Conservation (phyloP, 2,113 vertebrate species). For the Sander lucioperca region DNA sequence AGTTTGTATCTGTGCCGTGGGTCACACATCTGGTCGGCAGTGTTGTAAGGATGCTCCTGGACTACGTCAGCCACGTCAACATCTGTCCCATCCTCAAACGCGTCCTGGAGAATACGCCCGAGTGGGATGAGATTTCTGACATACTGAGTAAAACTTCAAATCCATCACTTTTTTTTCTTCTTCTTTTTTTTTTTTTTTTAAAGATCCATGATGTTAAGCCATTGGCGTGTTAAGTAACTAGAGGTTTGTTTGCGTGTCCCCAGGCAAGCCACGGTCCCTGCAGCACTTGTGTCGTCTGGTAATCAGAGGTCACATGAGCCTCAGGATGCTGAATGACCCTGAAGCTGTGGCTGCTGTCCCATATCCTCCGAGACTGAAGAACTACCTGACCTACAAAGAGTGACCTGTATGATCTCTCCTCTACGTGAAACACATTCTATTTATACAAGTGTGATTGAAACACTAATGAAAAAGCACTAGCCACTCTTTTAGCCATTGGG, state of each 20-base stretch:
- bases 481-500: not conserved
- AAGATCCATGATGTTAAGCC: not conserved
- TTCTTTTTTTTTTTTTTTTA: not conserved
- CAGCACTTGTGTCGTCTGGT: conserved; percentile 90
- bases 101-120: conserved; percentile 84
- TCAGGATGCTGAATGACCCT: conserved; percentile 81
- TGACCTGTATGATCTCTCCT: conserved; percentile 77
- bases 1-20: conserved; percentile 89
- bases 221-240: not conserved
- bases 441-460: not conserved
- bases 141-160: conserved; percentile 84
- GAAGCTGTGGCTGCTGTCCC: conserved; percentile 79
- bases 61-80: conserved; percentile 87
- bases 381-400: conserved; percentile 88
- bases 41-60: conserved; percentile 86
- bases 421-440: not conserved
- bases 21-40: conserved; percentile 85
- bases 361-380: conserved; percentile 85
- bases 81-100: conserved; percentile 86
- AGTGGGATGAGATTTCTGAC: conserved; percentile 89
- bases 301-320: conserved; percentile 85
- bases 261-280: conserved; percentile 88
- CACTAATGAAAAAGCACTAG: not conserved
- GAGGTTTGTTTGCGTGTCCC: conserved; percentile 8
- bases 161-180: fast-evolving